Evolutionary conservation across 2,888 invertebrate genomes (phyloP).

Genomic region (Rhagium mordax): DNA sequence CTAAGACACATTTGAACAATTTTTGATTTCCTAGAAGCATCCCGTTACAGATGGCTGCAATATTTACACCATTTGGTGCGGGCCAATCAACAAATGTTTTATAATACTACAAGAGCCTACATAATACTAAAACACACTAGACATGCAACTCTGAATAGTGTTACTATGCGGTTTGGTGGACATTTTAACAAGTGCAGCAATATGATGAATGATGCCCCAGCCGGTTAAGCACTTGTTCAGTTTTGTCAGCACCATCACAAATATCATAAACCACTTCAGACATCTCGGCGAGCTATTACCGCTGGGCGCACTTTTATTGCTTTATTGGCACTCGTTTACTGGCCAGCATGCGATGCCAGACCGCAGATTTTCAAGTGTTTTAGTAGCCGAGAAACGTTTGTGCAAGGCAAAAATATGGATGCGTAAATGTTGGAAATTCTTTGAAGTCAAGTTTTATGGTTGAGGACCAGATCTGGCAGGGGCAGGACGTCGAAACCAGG

Average conservation of each 20-base stretch:
- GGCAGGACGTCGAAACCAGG: too few species aligned
- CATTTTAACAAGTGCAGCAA: slow-evolving; percentile 36
- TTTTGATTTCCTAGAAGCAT: background rate
- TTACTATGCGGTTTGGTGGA: slow-evolving; percentile 36
- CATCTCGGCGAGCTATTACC: slow-evolving; percentile 5
- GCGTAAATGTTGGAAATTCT: background rate
- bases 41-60: background rate
- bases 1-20: too few species aligned
- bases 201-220: slow-evolving; percentile 43
- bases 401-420: slow-evolving; percentile 9
- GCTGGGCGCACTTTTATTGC: slow-evolving; percentile 11
- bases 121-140: background rate
- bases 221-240: slow-evolving; percentile 39
- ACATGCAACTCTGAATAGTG: slow-evolving; percentile 17
- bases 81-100: background rate
- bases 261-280: slow-evolving; percentile 28
- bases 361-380: slow-evolving; percentile 25
- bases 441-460: background rate
- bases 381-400: background rate
- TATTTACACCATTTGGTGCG: background rate
- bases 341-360: background rate
- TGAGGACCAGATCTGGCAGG: too few species aligned
- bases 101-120: background rate
- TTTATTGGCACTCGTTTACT: slow-evolving; percentile 23
- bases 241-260: slow-evolving; percentile 32